Base-by-base conservation (phyloP, 1,140 invertebrate species). In the Leptinotarsa undecemlineata region DNA sequence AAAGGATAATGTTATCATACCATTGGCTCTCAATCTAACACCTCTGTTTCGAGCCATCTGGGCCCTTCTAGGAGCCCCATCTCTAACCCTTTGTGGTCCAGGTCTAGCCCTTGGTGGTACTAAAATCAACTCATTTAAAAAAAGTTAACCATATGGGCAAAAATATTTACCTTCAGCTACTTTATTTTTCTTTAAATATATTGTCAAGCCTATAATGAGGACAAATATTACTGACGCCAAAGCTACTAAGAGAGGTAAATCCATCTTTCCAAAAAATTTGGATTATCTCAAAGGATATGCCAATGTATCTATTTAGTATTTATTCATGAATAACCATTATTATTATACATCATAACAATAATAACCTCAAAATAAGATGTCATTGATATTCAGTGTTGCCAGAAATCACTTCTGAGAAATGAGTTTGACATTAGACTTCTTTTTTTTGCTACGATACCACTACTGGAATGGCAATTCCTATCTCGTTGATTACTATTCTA, bases 41-140 rank as follows among this genome's bases (percentile, higher is more conserved):
- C 90, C 87, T 79, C 90, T 88, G 83, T 90, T 91, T 67, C 90
- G 85, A 8, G 88, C 89, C 66, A 89, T 87, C 81, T 90, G 89
- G 5, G 89, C 88, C 77, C 90, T 85, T 63, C 89, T 85, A 17
- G 88, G 87, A 0, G 86, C 86, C 20, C 88, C 89, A 84, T 90
- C 88, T 64, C 76, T 69, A 21, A 21, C 15, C 66, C 85, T 81
- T 72, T 84, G 82, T 67, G 84, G 77, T 57, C 62, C 78, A 57
- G 76, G 75, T 68, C 77, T 75, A 8, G 76, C 69, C 57, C 78
- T 76, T 51, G 80, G 77, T 14, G 63, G 61, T 48, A 19, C 64
- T 74, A 42, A 21, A 42, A 63, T 21, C 20, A 14, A 71, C n/a
- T 48, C 19, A 15, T 42, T 71, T 67, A 64, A 14, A 33, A 33